Conservation (phyloP, 2,113 vertebrate genomes). For the Patagioenas fasciata region DNA sequence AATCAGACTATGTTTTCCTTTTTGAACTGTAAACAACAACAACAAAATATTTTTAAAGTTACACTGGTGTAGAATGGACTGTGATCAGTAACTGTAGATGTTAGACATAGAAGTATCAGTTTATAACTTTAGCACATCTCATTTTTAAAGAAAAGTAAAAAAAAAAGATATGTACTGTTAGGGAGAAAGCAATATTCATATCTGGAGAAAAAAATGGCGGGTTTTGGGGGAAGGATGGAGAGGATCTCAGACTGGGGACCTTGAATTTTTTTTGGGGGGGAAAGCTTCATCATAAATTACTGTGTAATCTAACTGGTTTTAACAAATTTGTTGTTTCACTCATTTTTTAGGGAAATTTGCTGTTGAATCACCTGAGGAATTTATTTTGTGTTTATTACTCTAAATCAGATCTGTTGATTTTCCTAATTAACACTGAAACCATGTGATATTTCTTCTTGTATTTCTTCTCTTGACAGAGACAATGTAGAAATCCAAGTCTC, state of each 20-base stretch:
- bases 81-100: neutral
- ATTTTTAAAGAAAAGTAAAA: neutral
- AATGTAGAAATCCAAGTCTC: neutral
- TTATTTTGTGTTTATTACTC: neutral
- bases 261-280: fast-evolving
- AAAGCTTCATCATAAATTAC: neutral
- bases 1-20: constrained; percentile 12
- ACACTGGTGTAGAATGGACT: neutral
- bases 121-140: neutral
- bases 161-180: neutral
- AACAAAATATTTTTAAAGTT: neutral
- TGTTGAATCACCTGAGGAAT: neutral
- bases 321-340: neutral
- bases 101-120: neutral
- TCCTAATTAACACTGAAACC: neutral
- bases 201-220: neutral
- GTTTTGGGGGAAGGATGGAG: neutral
- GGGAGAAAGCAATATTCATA: neutral
- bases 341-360: neutral
- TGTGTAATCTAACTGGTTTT: neutral
- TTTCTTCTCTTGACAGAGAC: neutral
- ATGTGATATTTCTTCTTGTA: neutral
- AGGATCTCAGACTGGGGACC: fast-evolving
- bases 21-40: constrained; percentile 37
- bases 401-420: neutral